Evolutionary conservation across 1,140 invertebrate genomes (phyloP).

Genomic region (Melanaphis sacchari): DNA sequence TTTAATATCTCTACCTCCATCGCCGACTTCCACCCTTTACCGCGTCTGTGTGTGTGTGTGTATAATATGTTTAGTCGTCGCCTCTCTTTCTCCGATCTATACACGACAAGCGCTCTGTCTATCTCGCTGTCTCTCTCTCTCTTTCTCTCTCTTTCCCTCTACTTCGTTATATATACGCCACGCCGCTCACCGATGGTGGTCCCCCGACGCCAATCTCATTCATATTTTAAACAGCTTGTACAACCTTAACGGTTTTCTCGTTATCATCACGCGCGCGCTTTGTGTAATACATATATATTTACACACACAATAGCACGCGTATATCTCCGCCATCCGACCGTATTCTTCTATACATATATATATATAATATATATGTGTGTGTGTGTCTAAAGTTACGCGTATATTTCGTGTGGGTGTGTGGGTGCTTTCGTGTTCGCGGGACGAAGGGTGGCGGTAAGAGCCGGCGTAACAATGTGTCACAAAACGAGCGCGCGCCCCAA

Average conservation of each 20-base stretch:
- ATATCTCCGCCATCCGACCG: not conserved
- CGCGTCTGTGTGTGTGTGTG: not conserved
- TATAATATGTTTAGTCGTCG: not conserved
- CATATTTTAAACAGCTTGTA: conserved; percentile 54
- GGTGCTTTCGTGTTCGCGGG: no score
- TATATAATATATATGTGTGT: no score
- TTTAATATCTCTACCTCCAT: conserved; percentile 35
- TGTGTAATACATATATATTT: not conserved
- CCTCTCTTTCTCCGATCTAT: not conserved
- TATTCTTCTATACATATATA: not conserved
- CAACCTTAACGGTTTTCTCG: conserved; percentile 55
- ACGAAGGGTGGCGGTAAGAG: not conserved
- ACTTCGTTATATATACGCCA: not conserved
- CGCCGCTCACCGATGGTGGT: not conserved
- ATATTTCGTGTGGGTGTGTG: not conserved
- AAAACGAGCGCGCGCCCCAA: not conserved
- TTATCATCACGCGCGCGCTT: conserved; percentile 43
- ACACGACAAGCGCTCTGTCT: conserved; percentile 8
- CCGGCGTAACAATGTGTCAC: conserved; percentile 40
- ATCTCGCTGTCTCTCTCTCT: no score
- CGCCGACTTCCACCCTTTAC: not conserved
- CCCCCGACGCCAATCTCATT: conserved; percentile 55
- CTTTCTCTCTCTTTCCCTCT: not conserved
- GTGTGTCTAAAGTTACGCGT: not conserved
- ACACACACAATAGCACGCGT: not conserved